Evolutionary conservation across 1,140 invertebrate species (phyloP).

Genomic region (Drosophila varians): DNA sequence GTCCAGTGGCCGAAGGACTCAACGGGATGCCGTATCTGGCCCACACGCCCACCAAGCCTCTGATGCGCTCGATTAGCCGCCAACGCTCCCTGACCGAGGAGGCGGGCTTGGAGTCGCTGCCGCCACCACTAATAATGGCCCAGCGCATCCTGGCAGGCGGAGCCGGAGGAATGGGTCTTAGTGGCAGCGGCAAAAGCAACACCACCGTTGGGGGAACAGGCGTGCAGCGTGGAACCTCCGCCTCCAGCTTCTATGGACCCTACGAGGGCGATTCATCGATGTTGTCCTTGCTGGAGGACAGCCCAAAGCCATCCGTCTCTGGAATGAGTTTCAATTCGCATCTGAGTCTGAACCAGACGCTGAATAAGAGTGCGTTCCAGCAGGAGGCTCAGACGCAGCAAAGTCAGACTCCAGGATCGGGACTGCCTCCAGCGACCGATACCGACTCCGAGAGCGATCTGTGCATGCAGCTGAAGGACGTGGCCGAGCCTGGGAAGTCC

Average conservation of each 20-base stretch:
- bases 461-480: background rate
- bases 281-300: background rate
- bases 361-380: background rate
- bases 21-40: constrained; percentile 50
- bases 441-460: constrained; percentile 53
- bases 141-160: constrained; percentile 17
- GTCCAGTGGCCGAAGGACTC: constrained; percentile 16
- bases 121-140: constrained; percentile 15
- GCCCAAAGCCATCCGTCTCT: background rate
- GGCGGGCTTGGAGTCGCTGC: constrained; percentile 9
- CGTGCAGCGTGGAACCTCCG: background rate
- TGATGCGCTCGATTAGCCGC: constrained; percentile 32
- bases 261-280: background rate
- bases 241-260: constrained; percentile 1
- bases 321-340: background rate
- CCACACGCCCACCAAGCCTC: constrained; percentile 16
- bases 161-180: constrained; percentile 1
- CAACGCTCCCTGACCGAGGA: constrained; percentile 13
- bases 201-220: background rate
- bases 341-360: background rate
- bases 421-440: background rate
- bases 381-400: background rate
- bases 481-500: background rate
- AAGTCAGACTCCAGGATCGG: background rate
- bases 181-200: background rate